Conservation (phyloP, 2,888 invertebrate genomes). For the Caradrina clavipalpis region DNA sequence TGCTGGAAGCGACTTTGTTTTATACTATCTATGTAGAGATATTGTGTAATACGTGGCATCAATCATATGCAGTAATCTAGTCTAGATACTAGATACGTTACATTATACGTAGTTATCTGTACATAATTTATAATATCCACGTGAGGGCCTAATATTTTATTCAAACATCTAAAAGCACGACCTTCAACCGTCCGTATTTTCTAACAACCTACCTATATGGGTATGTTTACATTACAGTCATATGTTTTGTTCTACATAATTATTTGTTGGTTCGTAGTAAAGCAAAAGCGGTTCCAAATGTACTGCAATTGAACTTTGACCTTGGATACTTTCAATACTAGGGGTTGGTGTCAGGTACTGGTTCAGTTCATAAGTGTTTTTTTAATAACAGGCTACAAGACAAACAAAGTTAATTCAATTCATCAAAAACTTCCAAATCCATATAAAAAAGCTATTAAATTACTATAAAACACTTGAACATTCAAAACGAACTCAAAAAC, state of each 20-base stretch:
- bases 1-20: too few relatives aligned
- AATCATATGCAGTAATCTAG: constrained; percentile 16
- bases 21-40: too few relatives aligned
- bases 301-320: constrained; percentile 1
- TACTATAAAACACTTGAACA: not conserved
- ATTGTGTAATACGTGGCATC: not conserved
- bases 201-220: not conserved
- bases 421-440: not conserved
- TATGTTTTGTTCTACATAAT: constrained; percentile 22
- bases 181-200: constrained; percentile 35
- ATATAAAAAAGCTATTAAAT: not conserved
- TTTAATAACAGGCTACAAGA: not conserved
- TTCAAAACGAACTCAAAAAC: constrained; percentile 11
- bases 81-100: constrained; percentile 26
- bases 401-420: not conserved
- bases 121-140: constrained; percentile 30
- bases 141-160: constrained; percentile 47
- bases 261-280: not conserved
- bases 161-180: constrained; percentile 31
- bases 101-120: not conserved
- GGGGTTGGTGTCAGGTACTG: too few relatives aligned
- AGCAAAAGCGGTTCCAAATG: not conserved
- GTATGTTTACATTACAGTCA: not conserved
- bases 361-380: not conserved
- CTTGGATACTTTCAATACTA: not conserved